Conservation (phyloP, 1,140 invertebrate genomes). For the Drosophila serrata region DNA sequence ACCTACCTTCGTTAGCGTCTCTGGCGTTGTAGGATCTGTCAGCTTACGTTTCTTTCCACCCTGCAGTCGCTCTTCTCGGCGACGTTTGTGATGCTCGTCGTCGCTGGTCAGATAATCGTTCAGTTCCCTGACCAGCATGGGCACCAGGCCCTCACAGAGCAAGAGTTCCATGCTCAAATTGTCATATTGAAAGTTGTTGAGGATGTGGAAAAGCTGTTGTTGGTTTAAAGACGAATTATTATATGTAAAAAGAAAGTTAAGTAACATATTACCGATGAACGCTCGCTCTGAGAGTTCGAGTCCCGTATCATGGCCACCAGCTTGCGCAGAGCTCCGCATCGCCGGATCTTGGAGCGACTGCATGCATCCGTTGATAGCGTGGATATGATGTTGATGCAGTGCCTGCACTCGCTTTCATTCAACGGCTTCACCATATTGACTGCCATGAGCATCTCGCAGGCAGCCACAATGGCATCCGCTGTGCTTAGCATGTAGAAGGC, state of each 20-base stretch:
- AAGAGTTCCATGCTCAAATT: slow-evolving; percentile 83
- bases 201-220: slow-evolving; percentile 71
- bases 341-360: slow-evolving; percentile 80
- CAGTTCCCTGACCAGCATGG: slow-evolving; percentile 73
- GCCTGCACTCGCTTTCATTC: slow-evolving; percentile 67
- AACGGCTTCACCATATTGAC: slow-evolving; percentile 70
- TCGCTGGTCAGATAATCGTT: slow-evolving; percentile 77
- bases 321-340: slow-evolving; percentile 77
- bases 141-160: slow-evolving; percentile 74
- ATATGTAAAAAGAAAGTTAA: background rate
- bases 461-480: slow-evolving; percentile 78
- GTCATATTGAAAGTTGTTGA: slow-evolving; percentile 84
- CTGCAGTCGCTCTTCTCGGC: slow-evolving; percentile 74
- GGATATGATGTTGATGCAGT: slow-evolving; percentile 82
- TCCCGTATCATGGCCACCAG: slow-evolving; percentile 76
- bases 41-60: slow-evolving; percentile 76
- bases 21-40: slow-evolving; percentile 53
- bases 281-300: slow-evolving; percentile 70
- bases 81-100: slow-evolving; percentile 76
- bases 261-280: slow-evolving; percentile 55
- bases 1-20: slow-evolving; percentile 74
- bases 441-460: slow-evolving; percentile 74
- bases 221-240: background rate
- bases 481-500: slow-evolving; percentile 75
- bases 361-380: slow-evolving; percentile 78